Conservation (phyloP, 2,797 vertebrate genomes). For the Periophthalmus magnuspinnatus region DNA sequence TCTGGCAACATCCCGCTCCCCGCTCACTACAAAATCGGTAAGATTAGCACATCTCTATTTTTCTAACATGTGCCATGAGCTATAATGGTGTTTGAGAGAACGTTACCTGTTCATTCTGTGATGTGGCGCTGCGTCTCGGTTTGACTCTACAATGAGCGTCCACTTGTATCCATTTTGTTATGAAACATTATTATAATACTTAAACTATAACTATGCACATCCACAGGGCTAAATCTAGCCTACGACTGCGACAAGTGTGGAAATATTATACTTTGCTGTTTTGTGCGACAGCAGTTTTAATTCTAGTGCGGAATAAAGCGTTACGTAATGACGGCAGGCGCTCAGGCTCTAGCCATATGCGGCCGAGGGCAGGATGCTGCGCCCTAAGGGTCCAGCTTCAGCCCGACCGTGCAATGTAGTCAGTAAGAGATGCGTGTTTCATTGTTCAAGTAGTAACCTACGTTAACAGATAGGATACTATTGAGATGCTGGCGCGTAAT, state of each 20-base stretch:
- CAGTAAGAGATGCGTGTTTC: background rate
- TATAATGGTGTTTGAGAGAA: background rate
- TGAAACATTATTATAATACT: constrained; percentile 59
- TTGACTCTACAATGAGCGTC: constrained; percentile 9
- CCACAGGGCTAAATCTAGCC: background rate
- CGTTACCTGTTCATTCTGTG: constrained; percentile 13
- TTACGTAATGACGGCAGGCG: constrained; percentile 68
- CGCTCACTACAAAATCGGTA: constrained; percentile 47
- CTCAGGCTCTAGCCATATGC: constrained; percentile 62
- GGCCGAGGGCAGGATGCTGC: constrained; percentile 45
- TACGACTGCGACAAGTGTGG: background rate
- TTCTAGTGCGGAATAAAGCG: constrained; percentile 50
- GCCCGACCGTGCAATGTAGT: background rate
- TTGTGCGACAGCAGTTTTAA: constrained; percentile 32
- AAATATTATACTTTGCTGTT: background rate
- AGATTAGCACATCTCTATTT: background rate
- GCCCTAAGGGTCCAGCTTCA: constrained; percentile 2
- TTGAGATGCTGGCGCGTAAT: too few relatives aligned
- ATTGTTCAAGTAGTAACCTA: background rate
- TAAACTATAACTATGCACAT: constrained; percentile 10
- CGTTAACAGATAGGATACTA: background rate
- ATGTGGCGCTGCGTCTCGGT: constrained; percentile 2
- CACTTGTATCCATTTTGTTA: constrained; percentile 56
- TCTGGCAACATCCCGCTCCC: constrained; percentile 24
- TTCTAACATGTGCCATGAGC: accelerated